These are phyloP conservation scores for Drosophila grimshawi DNA, from an alignment of 1,140 invertebrate genomes.

Conservation along the genomic window DNA sequence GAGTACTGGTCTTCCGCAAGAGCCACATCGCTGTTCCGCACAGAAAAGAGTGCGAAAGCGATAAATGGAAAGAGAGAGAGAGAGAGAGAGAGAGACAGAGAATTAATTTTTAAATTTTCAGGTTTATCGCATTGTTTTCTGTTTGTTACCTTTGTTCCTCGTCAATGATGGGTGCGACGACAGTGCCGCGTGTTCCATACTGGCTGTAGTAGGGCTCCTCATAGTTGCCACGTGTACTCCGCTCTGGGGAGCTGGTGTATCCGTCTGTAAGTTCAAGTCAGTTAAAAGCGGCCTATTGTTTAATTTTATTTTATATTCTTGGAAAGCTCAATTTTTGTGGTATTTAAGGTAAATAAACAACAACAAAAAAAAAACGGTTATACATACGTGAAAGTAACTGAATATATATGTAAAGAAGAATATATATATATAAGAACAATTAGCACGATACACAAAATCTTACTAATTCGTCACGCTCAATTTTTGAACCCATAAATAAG, in stretches of 20 bases:
- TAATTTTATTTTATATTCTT: neutral
- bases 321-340: neutral
- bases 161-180: constrained; percentile 94
- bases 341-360: neutral
- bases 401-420: neutral
- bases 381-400: neutral
- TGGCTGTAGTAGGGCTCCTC: constrained; percentile 95
- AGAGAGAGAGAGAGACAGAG: neutral
- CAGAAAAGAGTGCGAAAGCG: constrained; percentile 12
- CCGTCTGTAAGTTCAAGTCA: constrained; percentile 86
- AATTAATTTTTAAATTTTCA: neutral
- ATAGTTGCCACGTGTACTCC: constrained; percentile 89
- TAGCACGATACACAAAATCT: constrained; percentile 1
- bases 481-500: constrained; percentile 25
- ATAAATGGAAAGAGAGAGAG: neutral
- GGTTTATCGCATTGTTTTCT: neutral
- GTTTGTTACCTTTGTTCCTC: constrained; percentile 90
- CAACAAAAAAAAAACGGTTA: neutral
- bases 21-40: constrained; percentile 88
- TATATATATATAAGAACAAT: constrained; percentile 3
- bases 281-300: constrained; percentile 5
- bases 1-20: constrained; percentile 92
- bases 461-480: constrained; percentile 13
- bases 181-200: constrained; percentile 89
- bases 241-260: constrained; percentile 95